Percentiles rank a stretch among this genome's conserved stretches.
phyloP scores from a whole-genome alignment of 1,140 invertebrate genomes.

The Pygmarrhopalites habei region DNA sequence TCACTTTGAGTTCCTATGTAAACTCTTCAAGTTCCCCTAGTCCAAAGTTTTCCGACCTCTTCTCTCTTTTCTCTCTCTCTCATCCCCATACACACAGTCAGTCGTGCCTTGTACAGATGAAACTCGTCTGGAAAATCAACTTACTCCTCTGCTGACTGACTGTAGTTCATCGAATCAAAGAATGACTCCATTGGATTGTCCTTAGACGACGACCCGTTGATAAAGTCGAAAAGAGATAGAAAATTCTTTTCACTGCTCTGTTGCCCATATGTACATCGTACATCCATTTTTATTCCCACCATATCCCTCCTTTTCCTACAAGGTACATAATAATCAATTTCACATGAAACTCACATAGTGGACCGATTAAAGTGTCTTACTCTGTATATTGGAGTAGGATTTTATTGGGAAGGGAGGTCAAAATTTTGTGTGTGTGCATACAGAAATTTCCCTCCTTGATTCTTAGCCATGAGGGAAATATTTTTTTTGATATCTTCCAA shows the following conservation, averaged over 20 bases:
- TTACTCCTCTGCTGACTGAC: too few species aligned
- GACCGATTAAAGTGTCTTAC: too few species aligned
- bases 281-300: too few species aligned
- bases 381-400: too few species aligned
- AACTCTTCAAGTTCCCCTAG: constrained; percentile 3
- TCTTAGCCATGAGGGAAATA: too few species aligned
- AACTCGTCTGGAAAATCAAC: constrained; percentile 14
- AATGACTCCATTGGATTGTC: constrained; percentile 15
- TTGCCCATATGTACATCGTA: neutral
- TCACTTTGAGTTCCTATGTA: constrained; percentile 1
- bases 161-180: constrained; percentile 8
- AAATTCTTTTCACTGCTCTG: neutral
- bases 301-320: too few species aligned
- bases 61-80: neutral
- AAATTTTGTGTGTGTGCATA: too few species aligned
- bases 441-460: too few species aligned
- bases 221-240: neutral
- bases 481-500: too few species aligned
- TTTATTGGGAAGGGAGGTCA: too few species aligned
- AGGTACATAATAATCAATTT: too few species aligned
- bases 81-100: neutral
- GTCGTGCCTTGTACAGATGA: neutral
- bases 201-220: constrained; percentile 6
- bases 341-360: too few species aligned
- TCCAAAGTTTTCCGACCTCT: neutral